phyloP scores from a whole-genome alignment of 2,888 invertebrate species.

The Timema podura region DNA sequence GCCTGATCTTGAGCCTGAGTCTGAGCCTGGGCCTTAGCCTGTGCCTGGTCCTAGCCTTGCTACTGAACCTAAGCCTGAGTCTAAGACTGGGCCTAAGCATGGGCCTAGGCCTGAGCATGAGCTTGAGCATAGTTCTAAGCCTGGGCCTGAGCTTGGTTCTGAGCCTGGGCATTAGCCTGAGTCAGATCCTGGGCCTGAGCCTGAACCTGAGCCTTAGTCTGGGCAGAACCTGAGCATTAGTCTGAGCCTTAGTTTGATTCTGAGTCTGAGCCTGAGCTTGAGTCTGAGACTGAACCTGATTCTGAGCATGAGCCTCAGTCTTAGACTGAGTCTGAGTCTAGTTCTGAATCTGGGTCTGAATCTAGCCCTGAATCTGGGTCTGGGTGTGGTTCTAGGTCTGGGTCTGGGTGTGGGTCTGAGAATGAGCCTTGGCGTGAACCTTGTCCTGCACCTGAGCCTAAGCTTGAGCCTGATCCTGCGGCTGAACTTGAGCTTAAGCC shows the following conservation, averaged over 20 bases:
- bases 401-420: too few species aligned
- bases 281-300: too few species aligned
- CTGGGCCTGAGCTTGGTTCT: background rate
- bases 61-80: slow-evolving; percentile 13
- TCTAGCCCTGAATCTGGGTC: too few species aligned
- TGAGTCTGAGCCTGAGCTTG: too few species aligned
- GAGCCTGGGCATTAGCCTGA: slow-evolving; percentile 30
- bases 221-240: slow-evolving; percentile 16
- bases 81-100: slow-evolving; percentile 14
- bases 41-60: background rate
- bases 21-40: background rate
- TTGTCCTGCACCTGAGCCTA: too few species aligned
- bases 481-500: too few species aligned
- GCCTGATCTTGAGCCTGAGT: background rate
- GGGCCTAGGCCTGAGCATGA: slow-evolving; percentile 9
- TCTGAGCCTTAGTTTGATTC: too few species aligned
- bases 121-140: slow-evolving; percentile 3
- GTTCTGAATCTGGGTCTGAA: too few species aligned
- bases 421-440: too few species aligned
- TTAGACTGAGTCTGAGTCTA: too few species aligned
- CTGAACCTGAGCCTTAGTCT: slow-evolving; percentile 31
- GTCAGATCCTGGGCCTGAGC: slow-evolving; percentile 35
- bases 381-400: too few species aligned
- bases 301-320: slow-evolving; percentile 25
- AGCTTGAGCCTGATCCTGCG: too few species aligned